phyloP scores from a whole-genome alignment of 2,113 vertebrate genomes.

The Cromileptes altivelis region DNA sequence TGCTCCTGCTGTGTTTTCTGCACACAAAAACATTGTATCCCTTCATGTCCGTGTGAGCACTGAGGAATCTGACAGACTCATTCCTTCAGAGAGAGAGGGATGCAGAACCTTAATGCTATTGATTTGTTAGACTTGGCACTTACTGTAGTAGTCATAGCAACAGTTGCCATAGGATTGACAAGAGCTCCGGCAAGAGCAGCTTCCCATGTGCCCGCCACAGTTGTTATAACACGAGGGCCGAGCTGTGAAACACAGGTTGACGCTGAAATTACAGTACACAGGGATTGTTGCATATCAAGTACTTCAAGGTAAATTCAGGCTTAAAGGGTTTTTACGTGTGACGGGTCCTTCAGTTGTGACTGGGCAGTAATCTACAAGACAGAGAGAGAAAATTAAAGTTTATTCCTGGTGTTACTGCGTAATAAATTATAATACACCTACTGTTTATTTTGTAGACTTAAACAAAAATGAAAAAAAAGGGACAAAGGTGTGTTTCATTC shows the following conservation, averaged over 20 bases:
- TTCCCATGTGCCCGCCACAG: constrained; percentile 34
- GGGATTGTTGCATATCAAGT: neutral
- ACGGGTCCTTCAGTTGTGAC: neutral
- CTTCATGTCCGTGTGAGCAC: neutral
- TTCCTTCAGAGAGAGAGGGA: neutral
- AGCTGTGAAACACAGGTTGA: constrained; percentile 21
- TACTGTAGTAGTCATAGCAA: constrained; percentile 68
- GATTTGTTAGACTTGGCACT: constrained; percentile 15
- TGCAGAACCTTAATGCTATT: neutral
- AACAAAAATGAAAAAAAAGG: neutral
- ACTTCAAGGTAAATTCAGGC: neutral
- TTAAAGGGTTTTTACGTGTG: constrained; percentile 49
- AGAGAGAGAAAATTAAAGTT: neutral
- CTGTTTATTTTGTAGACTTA: neutral
- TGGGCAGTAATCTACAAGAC: neutral
- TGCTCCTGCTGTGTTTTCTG: neutral
- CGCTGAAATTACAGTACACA: neutral
- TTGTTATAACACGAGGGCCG: constrained; percentile 53
- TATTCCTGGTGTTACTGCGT: neutral
- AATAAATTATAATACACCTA: neutral
- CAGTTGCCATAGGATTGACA: constrained; percentile 73
- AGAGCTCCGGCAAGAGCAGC: constrained; percentile 69
- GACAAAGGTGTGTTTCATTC: neutral
- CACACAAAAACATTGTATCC: neutral
- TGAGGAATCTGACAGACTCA: neutral